Percentiles rank a stretch among this genome's conserved stretches.
These are phyloP conservation scores for Lochmaea capreae DNA, from an alignment of 2,888 invertebrate species.

Conservation along the genomic window DNA sequence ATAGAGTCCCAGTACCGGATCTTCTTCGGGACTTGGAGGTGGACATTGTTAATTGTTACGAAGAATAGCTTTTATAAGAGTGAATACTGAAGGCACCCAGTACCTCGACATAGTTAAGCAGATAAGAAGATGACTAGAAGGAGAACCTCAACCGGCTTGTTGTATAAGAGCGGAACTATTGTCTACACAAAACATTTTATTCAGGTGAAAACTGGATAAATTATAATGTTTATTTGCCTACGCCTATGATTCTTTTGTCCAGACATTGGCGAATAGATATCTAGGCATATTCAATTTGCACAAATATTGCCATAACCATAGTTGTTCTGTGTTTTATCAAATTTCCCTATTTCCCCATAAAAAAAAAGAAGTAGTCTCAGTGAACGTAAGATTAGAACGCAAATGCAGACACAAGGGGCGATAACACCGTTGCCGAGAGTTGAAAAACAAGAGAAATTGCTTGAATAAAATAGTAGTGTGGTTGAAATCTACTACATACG, in stretches of 20 bases:
- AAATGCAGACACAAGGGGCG: neutral
- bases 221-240: no score
- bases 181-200: neutral
- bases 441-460: neutral
- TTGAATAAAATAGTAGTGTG: neutral
- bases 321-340: conserved; percentile 34
- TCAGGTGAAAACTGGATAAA: neutral
- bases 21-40: no score
- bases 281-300: conserved; percentile 26
- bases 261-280: conserved; percentile 23
- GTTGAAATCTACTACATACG: neutral
- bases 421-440: neutral
- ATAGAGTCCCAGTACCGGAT: no score
- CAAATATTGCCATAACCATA: conserved; percentile 35
- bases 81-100: no score
- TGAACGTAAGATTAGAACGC: conserved; percentile 9
- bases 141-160: no score
- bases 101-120: no score
- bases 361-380: conserved; percentile 29
- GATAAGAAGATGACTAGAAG: no score
- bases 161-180: no score
- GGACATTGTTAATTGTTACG: no score
- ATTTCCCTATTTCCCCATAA: conserved; percentile 26
- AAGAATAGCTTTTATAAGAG: no score
- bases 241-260: conserved; percentile 25